Evolutionary conservation across 1,140 invertebrate genomes (phyloP).

Genomic region (Drosophila subpulchrella): DNA sequence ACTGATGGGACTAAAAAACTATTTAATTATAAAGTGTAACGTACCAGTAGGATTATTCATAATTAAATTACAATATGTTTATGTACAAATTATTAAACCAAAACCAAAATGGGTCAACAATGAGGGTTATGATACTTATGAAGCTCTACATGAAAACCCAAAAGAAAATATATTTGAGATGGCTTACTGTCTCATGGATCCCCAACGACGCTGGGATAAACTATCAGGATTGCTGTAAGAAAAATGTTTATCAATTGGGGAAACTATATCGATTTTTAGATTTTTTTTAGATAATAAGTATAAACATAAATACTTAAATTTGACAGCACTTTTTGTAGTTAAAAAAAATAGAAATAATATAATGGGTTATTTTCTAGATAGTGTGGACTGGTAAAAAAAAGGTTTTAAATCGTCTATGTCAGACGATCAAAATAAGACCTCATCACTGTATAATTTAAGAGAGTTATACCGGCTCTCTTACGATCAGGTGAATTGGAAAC

Average conservation of each 20-base stretch:
- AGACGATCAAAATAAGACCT: neutral
- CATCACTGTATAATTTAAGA: slow-evolving; percentile 61
- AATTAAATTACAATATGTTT: neutral
- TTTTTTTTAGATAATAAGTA: neutral
- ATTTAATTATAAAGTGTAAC: slow-evolving; percentile 4
- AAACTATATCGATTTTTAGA: neutral
- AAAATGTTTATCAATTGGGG: slow-evolving; percentile 41
- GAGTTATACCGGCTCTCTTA: slow-evolving; percentile 16
- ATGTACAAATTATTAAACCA: slow-evolving; percentile 35
- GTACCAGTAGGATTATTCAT: neutral
- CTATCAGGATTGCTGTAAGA: slow-evolving; percentile 88
- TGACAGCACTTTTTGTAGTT: no score
- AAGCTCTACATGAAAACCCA: slow-evolving; percentile 50
- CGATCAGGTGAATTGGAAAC: slow-evolving; percentile 43
- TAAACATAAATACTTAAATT: no score
- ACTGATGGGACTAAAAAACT: neutral
- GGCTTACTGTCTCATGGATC: slow-evolving; percentile 91
- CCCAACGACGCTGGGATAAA: slow-evolving; percentile 90
- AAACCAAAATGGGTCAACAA: slow-evolving; percentile 54
- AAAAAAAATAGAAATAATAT: no score
- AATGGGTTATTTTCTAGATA: no score
- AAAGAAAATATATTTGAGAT: slow-evolving; percentile 16
- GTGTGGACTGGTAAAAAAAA: no score
- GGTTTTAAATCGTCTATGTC: neutral
- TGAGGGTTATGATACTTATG: slow-evolving; percentile 35